Evolutionary conservation across 2,113 vertebrate species (phyloP), one percentile per base, ranked within the genome.

Genomic region (Herpetotheres cachinnans): DNA sequence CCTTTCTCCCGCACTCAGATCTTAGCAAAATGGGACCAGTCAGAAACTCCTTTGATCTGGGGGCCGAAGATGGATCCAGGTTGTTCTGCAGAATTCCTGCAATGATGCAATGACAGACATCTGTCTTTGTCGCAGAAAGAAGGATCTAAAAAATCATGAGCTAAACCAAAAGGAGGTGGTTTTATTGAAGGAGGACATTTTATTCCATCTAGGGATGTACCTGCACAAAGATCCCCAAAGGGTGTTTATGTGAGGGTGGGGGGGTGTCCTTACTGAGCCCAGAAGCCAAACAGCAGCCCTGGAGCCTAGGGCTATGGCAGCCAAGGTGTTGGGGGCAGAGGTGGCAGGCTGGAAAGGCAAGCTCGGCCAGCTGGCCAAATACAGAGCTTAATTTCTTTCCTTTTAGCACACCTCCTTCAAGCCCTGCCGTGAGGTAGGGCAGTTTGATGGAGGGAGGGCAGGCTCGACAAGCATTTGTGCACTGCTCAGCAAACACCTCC

Each of bases 381-480:
- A 34, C 18, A 34, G 73, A 66, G 13, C 44, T 77, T 24, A 4
- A 7, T 20, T 79, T 82, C 49, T 32, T 74, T 24, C 61, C n/a
- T 59, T 84, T 59, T 34, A 87, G 38, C 11, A 26, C 11, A 32
- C 6, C 25, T 6, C 61, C 3, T 0, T 29, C 38, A 32, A 42
- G 19, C 84, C 54, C 58, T 2, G 6, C 42, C 29, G 55, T 16
- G 63, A 49, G 55, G 11, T 18, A 55, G 59, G 55, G 69, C 22
- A n/a, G 77, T 54, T 46, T 70, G 69, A 38, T 32, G 65, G 27
- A 71, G 11, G 15, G 7, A 54, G 19, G 17, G 36, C 27, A 91
- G 78, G 42, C 46, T 71, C 1, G 0, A 42, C 14, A 47, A 62
- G 10, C 11, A 1, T 55, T 63, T 32, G 10, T 0, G 0, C 9